Base-by-base conservation (phyloP, 2,113 vertebrate genomes). In the Elephantulus edwardii region DNA sequence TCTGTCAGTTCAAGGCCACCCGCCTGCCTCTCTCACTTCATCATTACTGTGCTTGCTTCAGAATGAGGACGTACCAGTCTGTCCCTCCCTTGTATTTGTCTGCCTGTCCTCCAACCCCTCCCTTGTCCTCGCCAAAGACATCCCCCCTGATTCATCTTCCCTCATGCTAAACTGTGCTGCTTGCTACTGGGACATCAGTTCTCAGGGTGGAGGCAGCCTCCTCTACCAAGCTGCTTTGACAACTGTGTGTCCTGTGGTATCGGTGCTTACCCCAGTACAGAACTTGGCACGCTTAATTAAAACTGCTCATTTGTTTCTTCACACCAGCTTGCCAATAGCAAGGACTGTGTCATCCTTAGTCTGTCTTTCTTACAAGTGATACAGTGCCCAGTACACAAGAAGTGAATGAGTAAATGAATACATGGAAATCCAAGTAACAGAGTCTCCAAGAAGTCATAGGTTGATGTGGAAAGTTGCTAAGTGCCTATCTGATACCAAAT, bases 351-450 rank as follows among this genome's bases (percentile, higher is more conserved):
- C 46, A n/a, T 48, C 2, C 44, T 74, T n/a, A 71, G 7, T 52
- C 85, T 44, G 68, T 68, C 14, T 5, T 74, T 56, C 35, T 46
- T 52, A 0, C 35, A 42, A 72, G 35, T 71, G 30, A 8, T 33
- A 17, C 5, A 3, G 46, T 16, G 6, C 17, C 20, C 46, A 8
- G 16, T 10, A 3, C 9, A 0, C 22, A 40, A 44, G 9, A 2
- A 46, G 52, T 33, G 24, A 80, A 12, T 44, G 52, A 48, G 10
- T 56, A 11, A 52, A 20, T 40, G 54, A 54, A 16, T 19, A 26
- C 48, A 30, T 60, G 13, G 2, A 46, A 72, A 50, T 16, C 42
- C 24, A 24, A 71, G 42, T 1, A 8, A 26, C 16, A n/a, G 24
- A 0, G 30, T 24, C 46, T 12, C 30, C 50, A 79, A 38, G 2